Percentiles rank a stretch among this genome's conserved stretches.
phyloP scores from a whole-genome alignment of 2,797 vertebrate species.

The Sebastolobus altivelis region DNA sequence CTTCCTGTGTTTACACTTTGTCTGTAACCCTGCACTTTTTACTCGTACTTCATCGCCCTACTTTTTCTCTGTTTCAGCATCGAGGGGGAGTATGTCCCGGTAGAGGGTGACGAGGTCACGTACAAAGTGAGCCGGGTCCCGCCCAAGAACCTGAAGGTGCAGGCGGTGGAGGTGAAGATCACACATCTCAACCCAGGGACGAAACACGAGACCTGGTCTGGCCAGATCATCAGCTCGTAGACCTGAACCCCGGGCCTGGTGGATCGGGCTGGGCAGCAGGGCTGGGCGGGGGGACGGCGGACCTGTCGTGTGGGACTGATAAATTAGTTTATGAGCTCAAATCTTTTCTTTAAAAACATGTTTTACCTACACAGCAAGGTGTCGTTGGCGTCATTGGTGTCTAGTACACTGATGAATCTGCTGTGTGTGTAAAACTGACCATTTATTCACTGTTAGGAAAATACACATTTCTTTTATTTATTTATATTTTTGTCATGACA shows the following conservation, averaged over 20 bases:
- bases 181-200: constrained; percentile 94
- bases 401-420: background rate
- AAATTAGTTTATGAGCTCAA: constrained; percentile 20
- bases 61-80: constrained; percentile 84
- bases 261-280: constrained; percentile 22
- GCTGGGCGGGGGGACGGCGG: background rate
- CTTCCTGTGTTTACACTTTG: background rate
- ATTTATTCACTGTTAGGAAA: constrained; percentile 15
- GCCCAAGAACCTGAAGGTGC: constrained; percentile 98
- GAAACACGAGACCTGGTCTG: constrained; percentile 98
- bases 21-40: background rate
- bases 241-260: constrained; percentile 20
- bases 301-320: constrained; percentile 32
- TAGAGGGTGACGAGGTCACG: constrained; percentile 97
- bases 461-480: background rate
- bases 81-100: constrained; percentile 96
- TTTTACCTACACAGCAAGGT: constrained; percentile 48
- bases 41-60: background rate
- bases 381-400: background rate
- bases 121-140: constrained; percentile 96
- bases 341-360: background rate
- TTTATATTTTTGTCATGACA: background rate
- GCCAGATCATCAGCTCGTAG: constrained; percentile 96
- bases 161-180: constrained; percentile 98
- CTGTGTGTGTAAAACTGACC: constrained; percentile 28